Evolutionary conservation across 2,797 vertebrate species (phyloP).

Genomic region (Alectoris magna): DNA sequence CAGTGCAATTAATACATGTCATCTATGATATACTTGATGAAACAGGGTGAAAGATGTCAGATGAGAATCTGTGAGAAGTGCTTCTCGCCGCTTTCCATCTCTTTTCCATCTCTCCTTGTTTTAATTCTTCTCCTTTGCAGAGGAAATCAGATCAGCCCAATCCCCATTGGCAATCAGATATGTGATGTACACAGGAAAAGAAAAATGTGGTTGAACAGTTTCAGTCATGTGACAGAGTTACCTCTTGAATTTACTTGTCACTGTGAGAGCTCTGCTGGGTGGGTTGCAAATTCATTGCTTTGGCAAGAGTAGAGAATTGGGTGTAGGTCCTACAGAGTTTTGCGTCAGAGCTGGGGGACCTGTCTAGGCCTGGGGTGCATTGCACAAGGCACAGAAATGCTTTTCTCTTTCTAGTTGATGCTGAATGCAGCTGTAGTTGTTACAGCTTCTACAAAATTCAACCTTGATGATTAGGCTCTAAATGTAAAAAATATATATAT

Average conservation of each 20-base stretch:
- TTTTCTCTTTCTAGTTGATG: background rate
- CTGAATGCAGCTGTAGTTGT: background rate
- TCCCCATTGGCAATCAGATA: background rate
- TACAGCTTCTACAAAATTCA: accelerated
- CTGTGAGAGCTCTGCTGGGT: background rate
- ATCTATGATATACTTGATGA: background rate
- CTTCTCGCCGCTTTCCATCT: background rate
- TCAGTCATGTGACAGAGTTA: background rate
- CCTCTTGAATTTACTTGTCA: background rate
- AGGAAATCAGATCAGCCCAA: background rate
- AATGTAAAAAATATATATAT: background rate
- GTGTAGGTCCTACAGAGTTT: background rate
- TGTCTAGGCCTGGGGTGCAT: background rate
- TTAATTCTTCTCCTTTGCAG: background rate
- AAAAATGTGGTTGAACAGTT: background rate
- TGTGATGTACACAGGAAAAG: background rate
- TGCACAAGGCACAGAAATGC: background rate
- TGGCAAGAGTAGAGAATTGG: background rate
- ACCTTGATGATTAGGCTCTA: background rate
- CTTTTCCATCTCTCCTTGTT: constrained; percentile 12
- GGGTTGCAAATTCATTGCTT: background rate
- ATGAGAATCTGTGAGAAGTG: background rate
- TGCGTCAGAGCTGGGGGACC: accelerated
- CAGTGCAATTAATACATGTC: constrained; percentile 47
- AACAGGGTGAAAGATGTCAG: background rate